Evolutionary conservation across 1,140 invertebrate genomes (phyloP).

Genomic region (Drosophila paulistorum): DNA sequence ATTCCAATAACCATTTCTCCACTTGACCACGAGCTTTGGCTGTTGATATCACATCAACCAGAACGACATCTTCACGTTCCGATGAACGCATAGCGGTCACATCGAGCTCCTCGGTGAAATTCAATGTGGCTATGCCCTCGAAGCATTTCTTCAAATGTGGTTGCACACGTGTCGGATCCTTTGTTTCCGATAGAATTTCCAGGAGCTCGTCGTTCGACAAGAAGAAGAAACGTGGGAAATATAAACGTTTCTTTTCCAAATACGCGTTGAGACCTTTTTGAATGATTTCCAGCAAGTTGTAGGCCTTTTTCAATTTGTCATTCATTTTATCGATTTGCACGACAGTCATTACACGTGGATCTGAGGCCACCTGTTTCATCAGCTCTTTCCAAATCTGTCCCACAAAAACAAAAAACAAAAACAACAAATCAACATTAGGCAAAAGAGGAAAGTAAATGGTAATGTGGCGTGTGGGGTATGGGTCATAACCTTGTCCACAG

Average conservation of each 20-base stretch:
- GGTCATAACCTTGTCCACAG: constrained; percentile 90
- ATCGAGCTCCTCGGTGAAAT: constrained; percentile 93
- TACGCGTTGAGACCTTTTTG: constrained; percentile 96
- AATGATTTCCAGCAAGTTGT: constrained; percentile 93
- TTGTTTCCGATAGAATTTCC: constrained; percentile 98
- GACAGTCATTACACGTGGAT: constrained; percentile 92
- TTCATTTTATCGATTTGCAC: constrained; percentile 97
- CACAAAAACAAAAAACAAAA: background rate
- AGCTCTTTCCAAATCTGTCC: constrained; percentile 92
- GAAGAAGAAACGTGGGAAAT: constrained; percentile 98
- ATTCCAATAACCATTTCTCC: constrained; percentile 97
- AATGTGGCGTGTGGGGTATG: background rate
- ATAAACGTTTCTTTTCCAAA: constrained; percentile 97
- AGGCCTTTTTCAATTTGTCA: constrained; percentile 95
- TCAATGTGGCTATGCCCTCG: constrained; percentile 94
- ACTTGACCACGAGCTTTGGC: constrained; percentile 95
- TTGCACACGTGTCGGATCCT: constrained; percentile 97
- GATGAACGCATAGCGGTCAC: constrained; percentile 95
- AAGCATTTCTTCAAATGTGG: constrained; percentile 99
- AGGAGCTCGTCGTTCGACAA: constrained; percentile 98
- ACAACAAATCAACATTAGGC: background rate
- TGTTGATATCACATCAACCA: constrained; percentile 93
- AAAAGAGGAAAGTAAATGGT: too few relatives aligned
- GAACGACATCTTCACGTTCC: constrained; percentile 91
- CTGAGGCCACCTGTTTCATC: constrained; percentile 92